phyloP scores from a whole-genome alignment of 2,888 invertebrate genomes.

The Cylloceria caligata region DNA sequence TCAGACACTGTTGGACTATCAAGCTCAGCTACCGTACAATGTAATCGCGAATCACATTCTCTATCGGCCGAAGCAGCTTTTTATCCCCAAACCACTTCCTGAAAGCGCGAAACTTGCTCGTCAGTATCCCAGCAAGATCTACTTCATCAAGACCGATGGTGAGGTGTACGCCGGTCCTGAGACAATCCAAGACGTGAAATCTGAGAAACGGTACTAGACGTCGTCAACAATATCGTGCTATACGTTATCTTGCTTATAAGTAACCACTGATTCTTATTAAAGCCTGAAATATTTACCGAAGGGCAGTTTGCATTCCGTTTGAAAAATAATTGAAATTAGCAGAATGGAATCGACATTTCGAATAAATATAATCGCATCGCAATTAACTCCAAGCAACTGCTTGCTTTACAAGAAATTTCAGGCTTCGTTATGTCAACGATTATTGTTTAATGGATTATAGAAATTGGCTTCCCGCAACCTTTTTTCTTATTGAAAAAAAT shows the following conservation, averaged over 20 bases:
- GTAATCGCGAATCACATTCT: constrained; percentile 80
- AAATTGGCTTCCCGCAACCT: neutral
- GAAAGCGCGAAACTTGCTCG: constrained; percentile 74
- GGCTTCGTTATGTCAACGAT: neutral
- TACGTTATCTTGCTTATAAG: neutral
- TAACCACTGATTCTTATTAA: neutral
- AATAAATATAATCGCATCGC: neutral
- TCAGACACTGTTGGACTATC: constrained; percentile 78
- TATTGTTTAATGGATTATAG: neutral
- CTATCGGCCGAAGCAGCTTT: constrained; percentile 78
- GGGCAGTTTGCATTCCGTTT: neutral
- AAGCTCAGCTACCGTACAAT: constrained; percentile 81
- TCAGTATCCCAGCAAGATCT: constrained; percentile 79
- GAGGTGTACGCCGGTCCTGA: constrained; percentile 63
- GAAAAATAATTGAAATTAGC: neutral
- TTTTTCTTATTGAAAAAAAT: neutral
- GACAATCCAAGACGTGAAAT: constrained; percentile 53
- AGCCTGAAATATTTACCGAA: neutral
- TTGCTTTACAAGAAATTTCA: neutral
- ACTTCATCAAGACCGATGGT: constrained; percentile 75
- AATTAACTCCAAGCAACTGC: neutral
- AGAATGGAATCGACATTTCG: neutral
- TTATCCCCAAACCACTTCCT: constrained; percentile 79
- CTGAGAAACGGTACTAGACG: constrained; percentile 57
- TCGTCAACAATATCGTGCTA: neutral